phyloP scores from a whole-genome alignment of 1,140 invertebrate genomes.

The Nasonia giraulti region DNA sequence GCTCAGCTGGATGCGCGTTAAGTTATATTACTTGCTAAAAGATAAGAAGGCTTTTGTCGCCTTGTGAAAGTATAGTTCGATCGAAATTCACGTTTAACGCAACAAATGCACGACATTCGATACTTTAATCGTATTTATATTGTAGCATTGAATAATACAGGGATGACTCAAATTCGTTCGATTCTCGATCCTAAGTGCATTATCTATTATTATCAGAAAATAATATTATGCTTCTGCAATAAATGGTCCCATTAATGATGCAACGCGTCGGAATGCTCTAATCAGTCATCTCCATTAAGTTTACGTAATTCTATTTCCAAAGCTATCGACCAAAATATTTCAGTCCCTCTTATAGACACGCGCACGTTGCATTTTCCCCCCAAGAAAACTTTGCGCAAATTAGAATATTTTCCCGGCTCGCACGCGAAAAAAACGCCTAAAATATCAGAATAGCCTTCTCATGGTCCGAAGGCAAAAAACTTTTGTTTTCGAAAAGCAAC shows the following conservation, averaged over 20 bases:
- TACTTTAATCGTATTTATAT: too few species aligned
- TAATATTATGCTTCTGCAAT: background rate
- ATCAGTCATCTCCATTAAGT: background rate
- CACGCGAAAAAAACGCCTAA: background rate
- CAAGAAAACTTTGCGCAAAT: background rate
- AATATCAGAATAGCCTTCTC: background rate
- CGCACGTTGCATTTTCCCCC: background rate
- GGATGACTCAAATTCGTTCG: too few species aligned
- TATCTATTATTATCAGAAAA: background rate
- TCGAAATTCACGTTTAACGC: background rate
- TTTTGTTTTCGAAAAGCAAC: slow-evolving; percentile 26
- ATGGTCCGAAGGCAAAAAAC: background rate
- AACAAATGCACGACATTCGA: background rate
- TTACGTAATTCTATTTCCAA: background rate
- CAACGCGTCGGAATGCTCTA: background rate
- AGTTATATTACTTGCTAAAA: slow-evolving; percentile 5
- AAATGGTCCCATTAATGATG: background rate
- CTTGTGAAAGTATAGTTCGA: background rate
- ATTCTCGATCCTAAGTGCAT: too few species aligned
- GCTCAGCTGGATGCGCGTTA: background rate
- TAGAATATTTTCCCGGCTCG: background rate
- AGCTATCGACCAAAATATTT: background rate
- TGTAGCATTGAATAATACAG: too few species aligned
- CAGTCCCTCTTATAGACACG: background rate
- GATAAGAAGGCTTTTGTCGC: background rate